These are phyloP conservation scores for Cottus gobio DNA, from an alignment of 2,113 vertebrate genomes.

Conservation along the genomic window DNA sequence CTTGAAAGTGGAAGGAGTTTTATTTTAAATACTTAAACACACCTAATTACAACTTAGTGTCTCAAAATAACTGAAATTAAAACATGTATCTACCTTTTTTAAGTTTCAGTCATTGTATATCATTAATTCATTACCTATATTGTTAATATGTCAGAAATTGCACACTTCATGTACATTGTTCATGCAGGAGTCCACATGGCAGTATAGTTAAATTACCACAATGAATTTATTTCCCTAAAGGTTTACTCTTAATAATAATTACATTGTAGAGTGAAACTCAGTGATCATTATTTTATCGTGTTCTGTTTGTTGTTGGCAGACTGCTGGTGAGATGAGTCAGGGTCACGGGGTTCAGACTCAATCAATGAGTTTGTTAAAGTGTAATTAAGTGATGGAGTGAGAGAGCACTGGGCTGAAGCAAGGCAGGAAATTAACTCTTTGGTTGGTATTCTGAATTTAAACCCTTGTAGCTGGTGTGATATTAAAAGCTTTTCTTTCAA, in stretches of 20 bases:
- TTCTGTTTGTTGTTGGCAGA: not conserved
- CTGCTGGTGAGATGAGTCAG: not conserved
- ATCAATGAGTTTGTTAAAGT: conserved; percentile 45
- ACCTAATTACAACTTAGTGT: not conserved
- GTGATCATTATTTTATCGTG: not conserved
- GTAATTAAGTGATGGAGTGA: conserved; percentile 26
- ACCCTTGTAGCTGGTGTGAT: not conserved
- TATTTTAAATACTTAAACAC: not conserved
- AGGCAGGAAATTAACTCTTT: conserved; percentile 46
- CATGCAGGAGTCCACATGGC: too few relatives aligned
- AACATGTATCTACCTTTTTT: not conserved
- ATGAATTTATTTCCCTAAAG: not conserved
- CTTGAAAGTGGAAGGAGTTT: too few relatives aligned
- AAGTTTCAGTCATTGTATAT: not conserved
- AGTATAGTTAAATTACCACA: not conserved
- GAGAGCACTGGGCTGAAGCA: not conserved
- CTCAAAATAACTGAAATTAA: not conserved
- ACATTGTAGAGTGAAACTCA: not conserved
- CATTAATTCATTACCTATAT: not conserved
- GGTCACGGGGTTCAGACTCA: conserved; percentile 17
- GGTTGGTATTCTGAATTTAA: conserved; percentile 13
- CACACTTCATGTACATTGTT: not conserved
- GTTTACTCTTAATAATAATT: not conserved
- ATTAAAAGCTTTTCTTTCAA: not conserved
- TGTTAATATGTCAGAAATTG: not conserved